phyloP scores from a whole-genome alignment of 37 sponge, comb jelly and placozoan genomes.

The Spongia lamella region DNA sequence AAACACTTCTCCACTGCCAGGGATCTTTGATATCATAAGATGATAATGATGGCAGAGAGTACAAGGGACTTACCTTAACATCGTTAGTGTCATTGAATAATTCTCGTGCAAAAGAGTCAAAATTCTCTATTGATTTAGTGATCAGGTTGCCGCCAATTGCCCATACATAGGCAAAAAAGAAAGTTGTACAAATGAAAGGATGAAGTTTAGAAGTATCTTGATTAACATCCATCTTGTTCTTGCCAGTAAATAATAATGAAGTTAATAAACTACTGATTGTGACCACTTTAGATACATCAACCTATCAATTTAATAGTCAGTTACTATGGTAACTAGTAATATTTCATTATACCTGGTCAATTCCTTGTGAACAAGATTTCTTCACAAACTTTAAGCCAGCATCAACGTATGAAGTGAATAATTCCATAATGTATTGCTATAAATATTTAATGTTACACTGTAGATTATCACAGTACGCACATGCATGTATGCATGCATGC shows the following conservation, averaged over 20 bases:
- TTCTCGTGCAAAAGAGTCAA: constrained; percentile 89
- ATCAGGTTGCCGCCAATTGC: constrained; percentile 88
- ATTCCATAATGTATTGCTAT: constrained; percentile 68
- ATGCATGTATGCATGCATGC: neutral
- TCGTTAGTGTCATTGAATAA: constrained; percentile 84
- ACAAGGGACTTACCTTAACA: constrained; percentile 61
- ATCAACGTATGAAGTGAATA: constrained; percentile 87
- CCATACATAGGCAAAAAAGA: constrained; percentile 94
- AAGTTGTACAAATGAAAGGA: constrained; percentile 84
- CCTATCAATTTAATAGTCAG: constrained; percentile 27
- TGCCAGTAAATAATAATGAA: constrained; percentile 61
- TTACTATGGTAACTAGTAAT: neutral
- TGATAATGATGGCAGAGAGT: neutral
- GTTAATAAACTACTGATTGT: constrained; percentile 76
- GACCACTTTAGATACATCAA: constrained; percentile 76
- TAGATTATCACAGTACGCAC: neutral
- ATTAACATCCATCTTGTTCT: constrained; percentile 62
- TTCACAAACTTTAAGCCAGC: constrained; percentile 85
- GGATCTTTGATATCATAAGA: constrained; percentile 53
- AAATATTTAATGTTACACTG: neutral
- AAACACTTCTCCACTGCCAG: constrained; percentile 90
- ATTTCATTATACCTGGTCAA: constrained; percentile 65
- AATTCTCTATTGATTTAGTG: constrained; percentile 84
- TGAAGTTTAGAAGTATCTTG: constrained; percentile 79
- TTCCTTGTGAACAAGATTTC: constrained; percentile 79